Evolutionary conservation across 1,140 invertebrate genomes (phyloP).

Genomic region (Drosophila sturtevanti): DNA sequence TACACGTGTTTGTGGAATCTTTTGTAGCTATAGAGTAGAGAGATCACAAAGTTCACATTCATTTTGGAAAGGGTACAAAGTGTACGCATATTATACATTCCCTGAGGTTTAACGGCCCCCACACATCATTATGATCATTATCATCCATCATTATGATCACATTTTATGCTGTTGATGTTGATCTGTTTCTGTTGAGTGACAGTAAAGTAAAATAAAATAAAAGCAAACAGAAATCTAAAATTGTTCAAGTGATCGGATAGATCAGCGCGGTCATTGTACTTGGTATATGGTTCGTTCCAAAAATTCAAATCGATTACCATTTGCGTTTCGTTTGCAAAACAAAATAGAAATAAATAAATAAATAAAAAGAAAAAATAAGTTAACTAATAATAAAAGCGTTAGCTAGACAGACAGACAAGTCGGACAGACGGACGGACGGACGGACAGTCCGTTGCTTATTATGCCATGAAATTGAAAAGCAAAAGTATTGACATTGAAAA

Average conservation of each 20-base stretch:
- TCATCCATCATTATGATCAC: not conserved
- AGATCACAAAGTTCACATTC: slow-evolving; percentile 34
- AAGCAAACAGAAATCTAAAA: slow-evolving; percentile 45
- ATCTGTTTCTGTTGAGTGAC: slow-evolving; percentile 53
- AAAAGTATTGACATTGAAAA: slow-evolving; percentile 79
- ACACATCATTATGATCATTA: not conserved
- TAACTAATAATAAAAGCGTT: not conserved
- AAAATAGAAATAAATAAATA: slow-evolving; percentile 27
- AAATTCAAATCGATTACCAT: slow-evolving; percentile 21
- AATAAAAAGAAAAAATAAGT: slow-evolving; percentile 3
- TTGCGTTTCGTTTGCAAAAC: slow-evolving; percentile 42
- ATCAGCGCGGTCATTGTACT: slow-evolving; percentile 66
- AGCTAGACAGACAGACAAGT: not conserved
- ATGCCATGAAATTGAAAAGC: slow-evolving; percentile 69
- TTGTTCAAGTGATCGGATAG: slow-evolving; percentile 33
- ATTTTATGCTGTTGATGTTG: slow-evolving; percentile 12
- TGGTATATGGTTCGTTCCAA: slow-evolving; percentile 23
- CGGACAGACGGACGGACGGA: slow-evolving; percentile 18
- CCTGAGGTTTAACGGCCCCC: slow-evolving; percentile 43
- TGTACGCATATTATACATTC: slow-evolving; percentile 21
- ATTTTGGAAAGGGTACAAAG: slow-evolving; percentile 30
- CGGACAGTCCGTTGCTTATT: slow-evolving; percentile 44
- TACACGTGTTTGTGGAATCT: not conserved
- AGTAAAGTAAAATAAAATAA: slow-evolving; percentile 19
- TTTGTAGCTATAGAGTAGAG: not conserved